Conservation (phyloP, 2,888 invertebrate species). For the Anagyrus pseudococci region DNA sequence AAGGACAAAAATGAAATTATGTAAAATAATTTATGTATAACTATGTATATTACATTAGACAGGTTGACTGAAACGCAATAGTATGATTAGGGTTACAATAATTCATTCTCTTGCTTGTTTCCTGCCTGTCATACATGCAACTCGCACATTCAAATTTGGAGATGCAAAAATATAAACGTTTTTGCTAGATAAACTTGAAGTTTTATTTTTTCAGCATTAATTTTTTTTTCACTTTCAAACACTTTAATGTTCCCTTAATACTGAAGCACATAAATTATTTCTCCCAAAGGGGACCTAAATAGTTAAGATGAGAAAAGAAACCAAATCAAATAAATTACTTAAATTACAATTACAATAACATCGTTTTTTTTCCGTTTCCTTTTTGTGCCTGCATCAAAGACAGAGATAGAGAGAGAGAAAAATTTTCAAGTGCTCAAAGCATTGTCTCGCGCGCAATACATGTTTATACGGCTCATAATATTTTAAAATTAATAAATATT, state of each 20-base stretch:
- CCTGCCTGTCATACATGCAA: neutral
- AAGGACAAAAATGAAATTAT: constrained; percentile 49
- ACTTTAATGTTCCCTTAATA: constrained; percentile 31
- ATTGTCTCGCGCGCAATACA: constrained; percentile 18
- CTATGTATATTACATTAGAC: constrained; percentile 50
- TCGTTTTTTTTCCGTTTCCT: constrained; percentile 13
- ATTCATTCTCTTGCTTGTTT: constrained; percentile 29
- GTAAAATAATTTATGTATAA: constrained; percentile 56
- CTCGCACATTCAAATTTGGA: neutral
- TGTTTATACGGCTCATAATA: constrained; percentile 18
- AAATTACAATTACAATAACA: constrained; percentile 14
- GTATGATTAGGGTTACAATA: constrained; percentile 31
- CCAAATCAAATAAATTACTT: constrained; percentile 31
- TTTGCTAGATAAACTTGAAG: neutral
- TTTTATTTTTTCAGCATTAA: constrained; percentile 20
- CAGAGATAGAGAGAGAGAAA: constrained; percentile 21
- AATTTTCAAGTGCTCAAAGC: constrained; percentile 29
- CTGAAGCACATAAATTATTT: constrained; percentile 31
- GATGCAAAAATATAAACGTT: constrained; percentile 17
- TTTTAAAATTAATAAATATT: constrained; percentile 38
- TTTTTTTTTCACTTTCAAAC: constrained; percentile 20
- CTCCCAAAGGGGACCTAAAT: constrained; percentile 12
- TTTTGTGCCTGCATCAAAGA: constrained; percentile 16
- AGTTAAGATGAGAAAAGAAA: constrained; percentile 7
- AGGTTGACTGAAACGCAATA: constrained; percentile 42